Conservation (phyloP, 2,797 vertebrate genomes). For the Cyprinodon diabolis region DNA sequence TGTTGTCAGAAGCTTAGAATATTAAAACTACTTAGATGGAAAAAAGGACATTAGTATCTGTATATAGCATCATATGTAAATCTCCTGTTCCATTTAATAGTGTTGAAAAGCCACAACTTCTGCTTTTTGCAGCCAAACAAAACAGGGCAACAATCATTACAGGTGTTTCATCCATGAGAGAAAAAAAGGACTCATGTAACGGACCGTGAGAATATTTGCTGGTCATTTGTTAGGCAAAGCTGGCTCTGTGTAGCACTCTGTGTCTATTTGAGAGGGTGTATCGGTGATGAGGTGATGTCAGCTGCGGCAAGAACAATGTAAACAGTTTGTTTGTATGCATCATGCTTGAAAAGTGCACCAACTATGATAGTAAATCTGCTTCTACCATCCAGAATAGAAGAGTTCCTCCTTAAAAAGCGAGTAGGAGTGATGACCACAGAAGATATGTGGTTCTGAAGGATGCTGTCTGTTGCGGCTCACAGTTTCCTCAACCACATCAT, state of each 20-base stretch:
- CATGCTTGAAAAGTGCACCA: background rate
- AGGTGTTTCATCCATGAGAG: background rate
- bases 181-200: too few species aligned
- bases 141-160: background rate
- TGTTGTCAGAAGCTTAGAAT: background rate
- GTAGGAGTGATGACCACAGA: too few species aligned
- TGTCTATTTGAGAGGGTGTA: background rate
- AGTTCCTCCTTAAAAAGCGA: background rate
- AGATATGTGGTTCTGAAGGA: too few species aligned
- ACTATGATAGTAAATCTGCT: background rate
- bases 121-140: background rate
- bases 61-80: background rate
- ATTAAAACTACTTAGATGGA: background rate
- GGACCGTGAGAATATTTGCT: too few species aligned
- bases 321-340: too few species aligned
- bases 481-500: too few species aligned
- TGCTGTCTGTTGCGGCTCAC: too few species aligned
- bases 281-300: background rate
- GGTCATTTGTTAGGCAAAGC: too few species aligned
- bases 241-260: background rate
- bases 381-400: background rate
- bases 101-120: background rate
- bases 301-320: background rate
- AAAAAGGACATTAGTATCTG: background rate
- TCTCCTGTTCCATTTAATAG: background rate